Evolutionary conservation across 2,113 vertebrate species (phyloP), one percentile per base, ranked within the genome.

Genomic region (Arvicanthis niloticus): DNA sequence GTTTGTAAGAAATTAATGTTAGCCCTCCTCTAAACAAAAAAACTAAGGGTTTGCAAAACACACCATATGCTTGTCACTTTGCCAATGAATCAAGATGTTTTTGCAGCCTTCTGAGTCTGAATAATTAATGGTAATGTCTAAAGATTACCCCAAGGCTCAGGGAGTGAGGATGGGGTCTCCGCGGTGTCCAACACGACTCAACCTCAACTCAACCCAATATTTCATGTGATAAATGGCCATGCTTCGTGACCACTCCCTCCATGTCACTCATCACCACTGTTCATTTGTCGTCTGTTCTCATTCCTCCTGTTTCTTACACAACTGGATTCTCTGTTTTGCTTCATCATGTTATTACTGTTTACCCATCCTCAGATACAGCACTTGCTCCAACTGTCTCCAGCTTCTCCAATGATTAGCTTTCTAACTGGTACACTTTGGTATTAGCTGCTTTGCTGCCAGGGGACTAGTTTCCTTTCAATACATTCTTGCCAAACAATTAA

Each of bases 31-130:
- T 98, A 98, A 98, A 98, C 97, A 98, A 98, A 98, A 98, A 98
- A 98, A 96, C 98, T 94, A 96, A 97, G 97, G 98, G 96, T 98
- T 98, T 98, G 98, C 98, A 99, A 98, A 99, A 98, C 95, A 97
- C 97, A 96, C 99, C 98, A 99, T 99, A 98, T 99, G 99, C 98
- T 99, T 99, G 98, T 99, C 99, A 99, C 97, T 98, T 98, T 98
- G 98, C 98, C 98, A 99, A 98, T 98, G 98, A 98, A 99, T 99
- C 99, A 99, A 99, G 98, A 99, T 98, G 98, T 98, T 99, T 98
- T 98, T 98, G 96, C 98, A 98, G 98, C 96, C 98, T 98, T 99
- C 98, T 98, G 98, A 98, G 98, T 98, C 98, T 99, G 98, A 98
- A 98, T 99, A 99, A 99, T 99, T 99, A 99, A 99, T 98, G 98